Percentiles rank a stretch among this genome's conserved stretches.
Evolutionary conservation across 1,140 invertebrate species (phyloP).

Genomic region (Heterodera carotae): DNA sequence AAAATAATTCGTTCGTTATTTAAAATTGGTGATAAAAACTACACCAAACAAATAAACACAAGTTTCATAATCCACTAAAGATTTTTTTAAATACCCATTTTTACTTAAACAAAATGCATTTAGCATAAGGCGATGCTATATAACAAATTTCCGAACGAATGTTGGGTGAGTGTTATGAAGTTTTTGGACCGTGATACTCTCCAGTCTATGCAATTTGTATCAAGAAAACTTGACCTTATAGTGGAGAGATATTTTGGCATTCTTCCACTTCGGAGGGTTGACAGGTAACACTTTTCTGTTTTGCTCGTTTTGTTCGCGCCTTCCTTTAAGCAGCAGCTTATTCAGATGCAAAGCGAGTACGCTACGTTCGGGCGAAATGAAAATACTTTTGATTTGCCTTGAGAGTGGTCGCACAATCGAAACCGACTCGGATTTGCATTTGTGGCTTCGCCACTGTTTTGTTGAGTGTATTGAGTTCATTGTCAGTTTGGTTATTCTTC

Average conservation of each 20-base stretch:
- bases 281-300: neutral
- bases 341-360: constrained; percentile 18
- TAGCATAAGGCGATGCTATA: neutral
- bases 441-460: constrained; percentile 34
- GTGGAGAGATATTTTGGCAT: constrained; percentile 27
- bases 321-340: neutral
- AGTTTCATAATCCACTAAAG: too few relatives aligned
- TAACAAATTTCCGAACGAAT: constrained; percentile 5
- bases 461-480: constrained; percentile 32
- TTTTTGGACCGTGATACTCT: constrained; percentile 28
- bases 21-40: too few relatives aligned
- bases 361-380: constrained; percentile 8
- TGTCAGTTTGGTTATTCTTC: neutral
- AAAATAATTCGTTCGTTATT: too few relatives aligned
- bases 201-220: constrained; percentile 22
- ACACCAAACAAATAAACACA: too few relatives aligned
- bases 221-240: constrained; percentile 30
- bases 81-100: too few relatives aligned
- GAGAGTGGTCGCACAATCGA: constrained; percentile 12
- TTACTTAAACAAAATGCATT: too few relatives aligned
- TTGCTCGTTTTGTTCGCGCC: constrained; percentile 1
- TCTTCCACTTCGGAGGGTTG: constrained; percentile 16
- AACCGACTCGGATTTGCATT: constrained; percentile 30
- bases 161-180: constrained; percentile 10
- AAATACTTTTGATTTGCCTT: constrained; percentile 7